phyloP scores from a whole-genome alignment of 23 tunicate species.

The Trididemnum nubilum region DNA sequence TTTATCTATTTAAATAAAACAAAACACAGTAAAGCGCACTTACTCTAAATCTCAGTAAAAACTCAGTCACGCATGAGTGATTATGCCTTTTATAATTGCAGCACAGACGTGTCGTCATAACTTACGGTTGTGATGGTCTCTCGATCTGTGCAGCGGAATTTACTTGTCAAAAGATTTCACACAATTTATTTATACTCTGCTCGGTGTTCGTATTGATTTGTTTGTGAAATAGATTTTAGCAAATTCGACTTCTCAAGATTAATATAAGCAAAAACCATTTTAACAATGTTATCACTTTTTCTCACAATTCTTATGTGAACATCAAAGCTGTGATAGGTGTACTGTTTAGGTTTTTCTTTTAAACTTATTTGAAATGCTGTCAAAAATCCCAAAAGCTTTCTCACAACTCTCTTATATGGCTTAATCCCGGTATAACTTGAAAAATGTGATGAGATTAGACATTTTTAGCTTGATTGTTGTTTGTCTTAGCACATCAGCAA shows the following conservation, averaged over 20 bases:
- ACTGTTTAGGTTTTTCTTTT: background rate
- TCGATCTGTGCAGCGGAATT: no score
- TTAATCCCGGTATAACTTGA: background rate
- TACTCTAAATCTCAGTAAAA: no score
- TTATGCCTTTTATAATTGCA: no score
- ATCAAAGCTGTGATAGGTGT: background rate
- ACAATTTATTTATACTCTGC: no score
- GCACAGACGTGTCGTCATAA: no score
- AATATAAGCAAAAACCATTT: background rate
- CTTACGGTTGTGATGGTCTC: no score
- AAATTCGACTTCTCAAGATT: background rate
- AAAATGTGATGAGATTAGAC: background rate
- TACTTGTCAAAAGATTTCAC: no score
- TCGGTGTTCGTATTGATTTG: no score
- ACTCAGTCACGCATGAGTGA: no score
- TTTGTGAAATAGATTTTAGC: no score
- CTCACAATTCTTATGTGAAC: slow-evolving; percentile 5
- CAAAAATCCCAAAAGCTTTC: background rate
- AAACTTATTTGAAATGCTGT: background rate
- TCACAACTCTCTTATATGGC: background rate
- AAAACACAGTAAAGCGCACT: no score
- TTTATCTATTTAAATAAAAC: no score
- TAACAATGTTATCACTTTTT: background rate
- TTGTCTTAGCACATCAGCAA: background rate
- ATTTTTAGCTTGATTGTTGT: background rate